Evolutionary conservation across 2,797 vertebrate species (phyloP).

Genomic region (Chelonia mydas): DNA sequence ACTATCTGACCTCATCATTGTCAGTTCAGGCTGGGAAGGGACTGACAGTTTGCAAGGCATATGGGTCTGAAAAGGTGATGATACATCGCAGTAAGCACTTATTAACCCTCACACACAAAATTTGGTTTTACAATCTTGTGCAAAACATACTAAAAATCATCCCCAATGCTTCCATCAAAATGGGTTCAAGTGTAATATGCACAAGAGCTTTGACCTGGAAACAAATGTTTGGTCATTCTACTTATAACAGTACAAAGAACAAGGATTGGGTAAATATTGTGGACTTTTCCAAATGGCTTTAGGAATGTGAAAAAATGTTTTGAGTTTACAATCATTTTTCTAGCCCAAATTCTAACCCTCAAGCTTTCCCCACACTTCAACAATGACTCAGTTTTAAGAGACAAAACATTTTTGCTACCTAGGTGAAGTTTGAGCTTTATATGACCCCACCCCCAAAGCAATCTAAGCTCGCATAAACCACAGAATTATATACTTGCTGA

Average conservation of each 20-base stretch:
- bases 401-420: background rate
- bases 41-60: background rate
- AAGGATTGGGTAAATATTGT: background rate
- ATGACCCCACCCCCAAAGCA: background rate
- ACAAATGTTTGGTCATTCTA: background rate
- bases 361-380: background rate
- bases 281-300: background rate
- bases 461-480: background rate
- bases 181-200: background rate
- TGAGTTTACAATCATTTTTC: background rate
- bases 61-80: background rate
- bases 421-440: background rate
- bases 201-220: background rate
- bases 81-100: background rate
- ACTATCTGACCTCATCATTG: background rate
- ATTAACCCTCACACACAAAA: background rate
- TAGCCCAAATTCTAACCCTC: background rate
- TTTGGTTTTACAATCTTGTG: background rate
- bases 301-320: background rate
- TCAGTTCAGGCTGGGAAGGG: background rate
- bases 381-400: background rate
- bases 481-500: background rate
- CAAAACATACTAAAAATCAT: background rate
- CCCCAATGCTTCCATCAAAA: background rate
- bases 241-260: background rate